Conservation (phyloP, 2,888 invertebrate species). For the Phyto melanocephala region DNA sequence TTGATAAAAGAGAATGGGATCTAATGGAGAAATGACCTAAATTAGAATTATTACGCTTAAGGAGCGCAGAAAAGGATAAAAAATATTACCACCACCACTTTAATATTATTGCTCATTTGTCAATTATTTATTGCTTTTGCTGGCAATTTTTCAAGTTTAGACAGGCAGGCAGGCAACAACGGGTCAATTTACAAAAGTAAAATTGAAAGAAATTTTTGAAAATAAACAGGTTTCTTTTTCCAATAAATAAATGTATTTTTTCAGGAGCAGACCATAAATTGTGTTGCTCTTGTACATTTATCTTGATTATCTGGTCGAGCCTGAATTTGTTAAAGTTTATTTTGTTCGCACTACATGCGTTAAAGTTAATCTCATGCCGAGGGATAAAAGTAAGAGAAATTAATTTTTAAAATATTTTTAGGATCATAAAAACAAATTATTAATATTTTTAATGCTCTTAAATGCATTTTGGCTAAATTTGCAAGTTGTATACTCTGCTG, state of each 20-base stretch:
- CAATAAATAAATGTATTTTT: neutral
- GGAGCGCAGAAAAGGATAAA: constrained; percentile 11
- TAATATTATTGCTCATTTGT: constrained; percentile 42
- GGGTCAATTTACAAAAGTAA: neutral
- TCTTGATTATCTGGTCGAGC: constrained; percentile 5
- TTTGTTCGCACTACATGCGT: no score
- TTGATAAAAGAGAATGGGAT: neutral
- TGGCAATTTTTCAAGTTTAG: neutral
- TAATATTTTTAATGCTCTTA: neutral
- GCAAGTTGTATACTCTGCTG: neutral
- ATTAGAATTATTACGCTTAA: constrained; percentile 31
- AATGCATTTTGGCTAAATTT: neutral
- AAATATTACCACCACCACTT: neutral
- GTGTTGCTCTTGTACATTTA: constrained; percentile 6
- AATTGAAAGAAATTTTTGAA: neutral
- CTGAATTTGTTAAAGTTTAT: no score
- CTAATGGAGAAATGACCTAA: neutral
- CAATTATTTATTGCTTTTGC: constrained; percentile 24
- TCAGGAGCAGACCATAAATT: constrained; percentile 14
- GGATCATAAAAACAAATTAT: no score
- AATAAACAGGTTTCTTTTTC: constrained; percentile 24
- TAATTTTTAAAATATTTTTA: no score
- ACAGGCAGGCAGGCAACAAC: neutral
- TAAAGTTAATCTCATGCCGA: no score
- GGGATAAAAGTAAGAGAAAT: no score